Conservation (phyloP, 1,140 invertebrate genomes). For the Acromyrmex charruanus region DNA sequence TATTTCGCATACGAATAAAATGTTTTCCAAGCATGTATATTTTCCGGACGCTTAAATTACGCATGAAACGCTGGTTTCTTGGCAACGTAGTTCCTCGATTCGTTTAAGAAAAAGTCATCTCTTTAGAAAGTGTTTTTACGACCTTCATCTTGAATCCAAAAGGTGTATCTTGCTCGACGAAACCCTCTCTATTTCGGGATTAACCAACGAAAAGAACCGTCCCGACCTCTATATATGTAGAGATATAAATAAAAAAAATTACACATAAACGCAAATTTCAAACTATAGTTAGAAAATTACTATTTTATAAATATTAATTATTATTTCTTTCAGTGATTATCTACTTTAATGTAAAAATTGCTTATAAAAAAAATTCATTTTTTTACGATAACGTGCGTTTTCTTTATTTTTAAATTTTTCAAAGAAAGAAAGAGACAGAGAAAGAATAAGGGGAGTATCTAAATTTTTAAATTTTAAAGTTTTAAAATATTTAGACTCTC, state of each 20-base stretch:
- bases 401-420: conserved; percentile 4
- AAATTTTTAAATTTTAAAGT: neutral
- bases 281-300: neutral
- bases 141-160: neutral
- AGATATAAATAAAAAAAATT: neutral
- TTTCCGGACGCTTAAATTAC: conserved; percentile 31
- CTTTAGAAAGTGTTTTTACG: conserved; percentile 8
- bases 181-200: conserved; percentile 9
- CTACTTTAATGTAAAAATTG: conserved; percentile 1
- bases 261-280: conserved; percentile 1
- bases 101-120: conserved; percentile 29
- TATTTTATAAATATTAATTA: neutral
- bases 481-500: conserved; percentile 19
- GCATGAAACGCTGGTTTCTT: conserved; percentile 23
- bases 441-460: neutral
- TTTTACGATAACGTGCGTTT: conserved; percentile 1
- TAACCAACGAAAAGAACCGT: neutral
- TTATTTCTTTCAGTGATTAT: neutral
- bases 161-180: neutral
- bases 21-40: neutral
- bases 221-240: neutral
- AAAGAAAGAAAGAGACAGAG: conserved; percentile 12
- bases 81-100: conserved; percentile 26
- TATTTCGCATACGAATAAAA: conserved; percentile 34
- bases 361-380: neutral